Evolutionary conservation across 2,113 vertebrate species (phyloP), one percentile per base, ranked within the genome.

Genomic region (Pedionomus torquatus): DNA sequence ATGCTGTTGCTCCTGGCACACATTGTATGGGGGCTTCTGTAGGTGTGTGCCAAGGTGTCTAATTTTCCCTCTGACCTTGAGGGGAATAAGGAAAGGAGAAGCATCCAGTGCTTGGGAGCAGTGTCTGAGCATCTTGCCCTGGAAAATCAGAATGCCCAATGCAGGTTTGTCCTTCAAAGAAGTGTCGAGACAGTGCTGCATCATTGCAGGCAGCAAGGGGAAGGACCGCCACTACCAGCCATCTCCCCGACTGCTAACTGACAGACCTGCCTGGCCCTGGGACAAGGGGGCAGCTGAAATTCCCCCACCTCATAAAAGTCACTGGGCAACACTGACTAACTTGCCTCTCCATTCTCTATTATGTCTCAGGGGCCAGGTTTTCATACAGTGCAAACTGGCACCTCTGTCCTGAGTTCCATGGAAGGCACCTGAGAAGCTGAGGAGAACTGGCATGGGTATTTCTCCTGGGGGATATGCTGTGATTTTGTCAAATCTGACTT

Each of bases 61-160:
- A 54, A 54, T 35, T 65, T 77, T 65, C 24, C 24, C 7, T 69
- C 33, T 35, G 20, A 17, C 31, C 19, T 63, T 2, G 48, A 13
- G 0, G 3, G 4, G 4, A 7, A 11, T 43, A 86, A 19, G 26
- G 25, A 61, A 89, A 77, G 15, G 11, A 71, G 21, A 21, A 41
- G 14, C 12, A 35, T n/a, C 21, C 44, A 8, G 37, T 51, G 15
- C 39, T 84, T 10, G 10, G 46, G 18, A 83, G 33, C 25, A 58
- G 30, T 33, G 5, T 63, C 54, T 28, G 41, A 83, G 17, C 24
- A n/a, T 3, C 13, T n/a, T 20, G 17, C 12, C 4, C 11, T 5
- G 6, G 39, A 31, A 85, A 91, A 79, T 24, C 0, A 0, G 9
- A 43, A 60, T 84, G n/a, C 8, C 3, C 7, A 1, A 0, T 25